Base-by-base conservation (phyloP, 2,113 vertebrate genomes). In the Orycteropus afer region DNA sequence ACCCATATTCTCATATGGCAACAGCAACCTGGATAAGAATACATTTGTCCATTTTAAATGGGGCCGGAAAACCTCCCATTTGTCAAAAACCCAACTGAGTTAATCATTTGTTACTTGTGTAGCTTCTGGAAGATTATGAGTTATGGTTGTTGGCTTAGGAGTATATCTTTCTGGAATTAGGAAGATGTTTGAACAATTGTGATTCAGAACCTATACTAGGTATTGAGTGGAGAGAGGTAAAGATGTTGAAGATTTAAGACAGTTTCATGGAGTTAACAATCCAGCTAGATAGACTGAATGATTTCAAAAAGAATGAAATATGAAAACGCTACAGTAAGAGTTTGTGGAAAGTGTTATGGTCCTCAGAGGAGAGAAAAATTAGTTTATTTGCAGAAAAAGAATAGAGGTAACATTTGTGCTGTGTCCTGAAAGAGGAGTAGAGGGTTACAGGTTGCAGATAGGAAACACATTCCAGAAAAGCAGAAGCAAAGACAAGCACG, bases 41-140 rank as follows among this genome's bases (percentile, higher is more conserved):
- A 40, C 29, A 37, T 49, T 23, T 45, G 6, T 55, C 25, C 55
- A 4, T 37, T 20, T 91, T 65, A 78, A 3, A 45, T 34, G 12
- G 0, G 32, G 3, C 7, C 10, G 47, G n/a, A 1, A 53, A n/a
- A 3, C 0, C 4, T 40, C 18, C 18, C 40, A 2, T 65, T 86
- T 65, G 29, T 67, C 7, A 91, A 27, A 47, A 67, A 47, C 11
- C 3, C 12, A 40, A 37, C 7, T 69, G 14, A 79, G 1, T 23
- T 55, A 45, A 53, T 65, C 22, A 51, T 47, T 27, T n/a, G 8
- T 77, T 55, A 76, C 7, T 63, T 87, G 65, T 20, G 18, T 81
- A 65, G 8, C 8, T 55, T 29, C 40, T 63, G 57, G 17, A 67
- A 63, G 15, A 90, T 63, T 90, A 23, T 53, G 34, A 69, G 8